Conservation (phyloP, 64 coral and sea anemone genomes). For the Cladopsammia gracilis region DNA sequence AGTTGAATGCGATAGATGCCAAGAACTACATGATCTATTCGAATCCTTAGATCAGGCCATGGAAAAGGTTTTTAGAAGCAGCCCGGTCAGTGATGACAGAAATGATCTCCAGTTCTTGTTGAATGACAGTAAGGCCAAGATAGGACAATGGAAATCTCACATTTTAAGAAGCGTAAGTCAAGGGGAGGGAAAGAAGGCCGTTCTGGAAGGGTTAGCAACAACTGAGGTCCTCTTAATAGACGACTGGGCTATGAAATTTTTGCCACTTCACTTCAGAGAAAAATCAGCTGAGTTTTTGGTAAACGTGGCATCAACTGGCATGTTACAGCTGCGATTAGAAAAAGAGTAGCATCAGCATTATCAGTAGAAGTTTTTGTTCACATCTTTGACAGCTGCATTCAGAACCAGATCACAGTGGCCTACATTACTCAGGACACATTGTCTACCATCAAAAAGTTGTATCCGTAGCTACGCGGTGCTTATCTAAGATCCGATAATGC, state of each 20-base stretch:
- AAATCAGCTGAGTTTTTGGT: no score
- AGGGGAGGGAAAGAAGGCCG: constrained; percentile 13
- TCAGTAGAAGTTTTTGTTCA: no score
- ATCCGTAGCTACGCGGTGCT: no score
- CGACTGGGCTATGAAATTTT: constrained; percentile 55
- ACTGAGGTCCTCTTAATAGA: constrained; percentile 12
- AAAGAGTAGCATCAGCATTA: no score
- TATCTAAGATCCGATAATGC: no score
- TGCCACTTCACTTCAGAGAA: constrained; percentile 28
- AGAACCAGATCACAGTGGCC: no score
- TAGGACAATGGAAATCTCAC: constrained; percentile 47
- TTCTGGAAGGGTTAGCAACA: background rate
- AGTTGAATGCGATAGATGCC: background rate
- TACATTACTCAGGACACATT: no score
- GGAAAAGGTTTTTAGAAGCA: no score
- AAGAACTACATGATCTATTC: constrained; percentile 26
- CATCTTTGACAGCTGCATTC: no score
- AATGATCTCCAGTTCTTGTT: constrained; percentile 19
- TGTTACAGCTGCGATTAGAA: no score
- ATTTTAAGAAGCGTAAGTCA: constrained; percentile 45
- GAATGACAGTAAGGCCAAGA: constrained; percentile 4
- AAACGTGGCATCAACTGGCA: no score
- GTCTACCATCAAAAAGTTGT: no score
- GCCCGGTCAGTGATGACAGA: background rate
- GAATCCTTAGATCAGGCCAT: background rate